phyloP scores from a whole-genome alignment of 2,888 invertebrate genomes.

The Epirrhoe alternata region DNA sequence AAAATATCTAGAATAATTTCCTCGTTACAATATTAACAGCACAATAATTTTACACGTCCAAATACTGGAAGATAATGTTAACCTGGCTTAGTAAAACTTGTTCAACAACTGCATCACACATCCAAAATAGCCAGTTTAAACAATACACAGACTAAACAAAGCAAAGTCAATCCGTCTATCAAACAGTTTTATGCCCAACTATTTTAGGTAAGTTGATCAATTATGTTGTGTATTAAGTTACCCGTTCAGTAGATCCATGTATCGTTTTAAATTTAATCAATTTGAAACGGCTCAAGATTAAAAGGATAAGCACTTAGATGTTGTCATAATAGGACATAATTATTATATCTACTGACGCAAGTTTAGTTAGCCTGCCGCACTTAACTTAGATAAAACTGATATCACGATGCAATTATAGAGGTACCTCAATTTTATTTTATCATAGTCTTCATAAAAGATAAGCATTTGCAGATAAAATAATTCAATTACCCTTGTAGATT shows the following conservation, averaged over 20 bases:
- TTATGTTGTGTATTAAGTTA: slow-evolving; percentile 8
- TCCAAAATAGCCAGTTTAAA: slow-evolving; percentile 64
- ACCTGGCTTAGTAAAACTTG: neutral
- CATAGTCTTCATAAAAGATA: neutral
- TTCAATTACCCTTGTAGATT: neutral
- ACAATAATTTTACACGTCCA: neutral
- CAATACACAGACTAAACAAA: slow-evolving; percentile 73
- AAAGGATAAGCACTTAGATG: slow-evolving; percentile 38
- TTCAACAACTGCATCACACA: slow-evolving; percentile 37
- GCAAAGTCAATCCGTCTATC: slow-evolving; percentile 58
- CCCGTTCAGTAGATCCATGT: neutral
- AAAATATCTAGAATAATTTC: neutral
- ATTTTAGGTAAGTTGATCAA: slow-evolving; percentile 45
- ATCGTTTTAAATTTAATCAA: slow-evolving; percentile 34
- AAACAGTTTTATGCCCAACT: slow-evolving; percentile 50
- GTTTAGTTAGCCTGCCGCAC: slow-evolving; percentile 62
- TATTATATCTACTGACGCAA: slow-evolving; percentile 61
- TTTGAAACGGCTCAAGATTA: slow-evolving; percentile 41
- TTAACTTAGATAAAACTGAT: slow-evolving; percentile 57
- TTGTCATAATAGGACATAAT: neutral
- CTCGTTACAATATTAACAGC: neutral
- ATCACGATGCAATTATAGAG: slow-evolving; percentile 48
- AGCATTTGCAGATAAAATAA: neutral
- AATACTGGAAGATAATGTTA: slow-evolving; percentile 1
- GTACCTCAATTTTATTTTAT: neutral